Percentiles rank a stretch among this genome's conserved stretches.
Conservation (phyloP, 1,140 invertebrate species). For the Hypsibius dujardini region DNA sequence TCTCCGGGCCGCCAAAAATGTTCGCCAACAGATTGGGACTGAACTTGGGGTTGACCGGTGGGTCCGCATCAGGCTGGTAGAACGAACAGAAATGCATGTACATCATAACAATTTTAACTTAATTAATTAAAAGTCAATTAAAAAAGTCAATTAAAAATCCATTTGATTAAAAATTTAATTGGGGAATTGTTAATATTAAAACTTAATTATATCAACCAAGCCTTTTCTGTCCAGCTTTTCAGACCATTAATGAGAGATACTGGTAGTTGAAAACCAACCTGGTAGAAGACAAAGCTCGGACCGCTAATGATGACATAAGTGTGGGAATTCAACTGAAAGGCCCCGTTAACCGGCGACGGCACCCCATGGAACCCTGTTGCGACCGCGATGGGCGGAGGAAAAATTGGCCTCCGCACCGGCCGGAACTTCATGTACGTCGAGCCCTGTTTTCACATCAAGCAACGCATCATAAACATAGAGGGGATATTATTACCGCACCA, state of each 20-base stretch:
- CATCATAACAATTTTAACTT: too few species aligned
- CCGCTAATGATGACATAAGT: slow-evolving; percentile 7
- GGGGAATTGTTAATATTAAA: too few species aligned
- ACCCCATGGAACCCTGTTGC: slow-evolving; percentile 6
- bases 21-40: slow-evolving; percentile 15
- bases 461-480: too few species aligned
- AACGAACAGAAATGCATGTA: too few species aligned
- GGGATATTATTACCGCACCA: too few species aligned
- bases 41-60: slow-evolving; percentile 1
- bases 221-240: too few species aligned
- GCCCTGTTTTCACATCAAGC: neutral
- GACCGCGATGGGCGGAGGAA: neutral
- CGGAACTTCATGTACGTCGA: slow-evolving; percentile 13
- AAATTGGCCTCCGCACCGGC: neutral
- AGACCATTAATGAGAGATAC: neutral
- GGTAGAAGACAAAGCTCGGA: slow-evolving; percentile 11
- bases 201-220: too few species aligned
- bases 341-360: neutral
- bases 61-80: slow-evolving; percentile 1
- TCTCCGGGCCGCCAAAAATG: neutral
- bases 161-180: too few species aligned
- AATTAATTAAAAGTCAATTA: too few species aligned
- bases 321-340: slow-evolving; percentile 11
- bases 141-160: too few species aligned
- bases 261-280: neutral